Evolutionary conservation across 2,797 vertebrate genomes (phyloP).

Genomic region (Phrynocephalus guinanensis): DNA sequence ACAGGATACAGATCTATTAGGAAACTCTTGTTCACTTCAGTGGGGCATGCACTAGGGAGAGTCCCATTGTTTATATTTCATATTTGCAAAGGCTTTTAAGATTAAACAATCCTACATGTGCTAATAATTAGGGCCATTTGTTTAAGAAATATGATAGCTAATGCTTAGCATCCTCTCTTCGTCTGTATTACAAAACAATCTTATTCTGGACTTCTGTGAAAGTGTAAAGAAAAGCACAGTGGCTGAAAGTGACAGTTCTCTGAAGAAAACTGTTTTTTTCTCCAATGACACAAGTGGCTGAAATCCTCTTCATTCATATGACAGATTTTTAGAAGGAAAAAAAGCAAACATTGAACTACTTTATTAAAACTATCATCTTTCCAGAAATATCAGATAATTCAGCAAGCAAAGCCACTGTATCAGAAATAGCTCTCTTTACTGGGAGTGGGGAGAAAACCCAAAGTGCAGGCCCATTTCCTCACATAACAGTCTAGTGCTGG

Average conservation of each 20-base stretch:
- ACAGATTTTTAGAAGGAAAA: not conserved
- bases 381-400: not conserved
- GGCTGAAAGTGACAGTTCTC: not conserved
- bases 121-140: not conserved
- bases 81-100: not conserved
- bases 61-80: not conserved
- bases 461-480: slow-evolving; percentile 7
- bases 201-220: not conserved
- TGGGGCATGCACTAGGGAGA: not conserved
- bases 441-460: not conserved
- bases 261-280: not conserved
- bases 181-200: not conserved
- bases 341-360: not conserved
- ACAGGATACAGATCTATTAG: too few relatives aligned
- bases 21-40: too few relatives aligned
- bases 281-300: not conserved
- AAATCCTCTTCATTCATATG: not conserved
- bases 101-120: not conserved
- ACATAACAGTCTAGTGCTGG: not conserved
- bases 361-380: not conserved
- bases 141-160: not conserved
- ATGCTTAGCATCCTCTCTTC: not conserved
- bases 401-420: not conserved
- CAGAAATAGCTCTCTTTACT: not conserved
- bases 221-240: not conserved